Evolutionary conservation across 64 coral and sea anemone genomes (phyloP).

Genomic region (Actinia tenebrosa): DNA sequence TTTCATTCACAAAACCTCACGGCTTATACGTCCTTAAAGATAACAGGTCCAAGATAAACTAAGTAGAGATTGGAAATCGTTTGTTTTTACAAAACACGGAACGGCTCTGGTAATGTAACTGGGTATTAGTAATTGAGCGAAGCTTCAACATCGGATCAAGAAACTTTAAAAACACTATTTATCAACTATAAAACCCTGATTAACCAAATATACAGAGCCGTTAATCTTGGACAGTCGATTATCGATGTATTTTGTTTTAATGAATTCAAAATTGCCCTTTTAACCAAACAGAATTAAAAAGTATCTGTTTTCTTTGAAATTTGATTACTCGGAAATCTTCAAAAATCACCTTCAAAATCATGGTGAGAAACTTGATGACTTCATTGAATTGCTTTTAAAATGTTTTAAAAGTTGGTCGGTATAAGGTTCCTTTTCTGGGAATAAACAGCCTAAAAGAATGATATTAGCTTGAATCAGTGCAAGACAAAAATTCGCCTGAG

Average conservation of each 20-base stretch:
- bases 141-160: not conserved
- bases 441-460: not conserved
- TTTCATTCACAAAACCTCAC: not conserved
- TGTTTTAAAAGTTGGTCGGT: too few species aligned
- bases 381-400: too few species aligned
- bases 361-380: too few species aligned
- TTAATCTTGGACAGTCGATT: not conserved
- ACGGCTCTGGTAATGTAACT: not conserved
- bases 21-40: slow-evolving; percentile 6
- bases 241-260: not conserved
- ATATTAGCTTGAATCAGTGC: slow-evolving; percentile 8
- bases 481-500: not conserved
- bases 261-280: slow-evolving; percentile 3
- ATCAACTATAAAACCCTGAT: not conserved
- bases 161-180: not conserved
- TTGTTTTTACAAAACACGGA: not conserved
- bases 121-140: not conserved
- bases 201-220: not conserved
- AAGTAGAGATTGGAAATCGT: not conserved
- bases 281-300: not conserved
- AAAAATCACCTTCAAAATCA: not conserved
- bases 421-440: too few species aligned
- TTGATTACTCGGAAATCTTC: not conserved
- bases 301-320: not conserved
- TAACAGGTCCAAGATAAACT: slow-evolving; percentile 8